These are phyloP conservation scores for Yponomeuta cagnagella DNA, from an alignment of 2,888 invertebrate genomes.

Conservation along the genomic window DNA sequence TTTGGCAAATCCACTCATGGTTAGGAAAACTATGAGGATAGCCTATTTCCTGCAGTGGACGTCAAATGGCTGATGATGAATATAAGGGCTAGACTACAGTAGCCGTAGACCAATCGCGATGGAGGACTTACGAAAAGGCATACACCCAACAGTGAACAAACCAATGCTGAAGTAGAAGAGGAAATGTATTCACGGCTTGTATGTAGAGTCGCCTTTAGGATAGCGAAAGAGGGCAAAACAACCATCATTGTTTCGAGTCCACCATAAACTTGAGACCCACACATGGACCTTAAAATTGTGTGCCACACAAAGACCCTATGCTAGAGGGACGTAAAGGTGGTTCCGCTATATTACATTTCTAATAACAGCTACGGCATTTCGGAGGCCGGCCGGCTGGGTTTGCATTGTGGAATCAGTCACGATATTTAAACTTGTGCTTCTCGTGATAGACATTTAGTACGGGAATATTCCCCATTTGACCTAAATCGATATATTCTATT, in stretches of 20 bases:
- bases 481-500: too few species aligned
- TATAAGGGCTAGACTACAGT: too few species aligned
- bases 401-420: background rate
- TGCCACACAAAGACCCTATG: background rate
- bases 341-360: constrained; percentile 29
- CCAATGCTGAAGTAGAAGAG: background rate
- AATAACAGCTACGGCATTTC: constrained; percentile 25
- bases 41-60: too few species aligned
- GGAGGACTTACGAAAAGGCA: too few species aligned
- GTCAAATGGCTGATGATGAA: too few species aligned
- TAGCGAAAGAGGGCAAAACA: constrained; percentile 2
- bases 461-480: too few species aligned
- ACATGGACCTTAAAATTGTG: background rate
- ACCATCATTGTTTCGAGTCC: background rate
- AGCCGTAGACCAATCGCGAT: too few species aligned
- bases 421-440: background rate
- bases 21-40: too few species aligned
- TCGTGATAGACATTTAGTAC: background rate
- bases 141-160: background rate
- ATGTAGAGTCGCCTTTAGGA: background rate
- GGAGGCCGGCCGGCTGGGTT: background rate
- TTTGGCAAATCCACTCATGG: too few species aligned
- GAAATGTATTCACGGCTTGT: background rate
- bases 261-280: constrained; percentile 6
- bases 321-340: constrained; percentile 18